Percentiles rank a stretch among this genome's conserved stretches.
phyloP scores from a whole-genome alignment of 2,113 vertebrate species.

The Neoarius graeffei region DNA sequence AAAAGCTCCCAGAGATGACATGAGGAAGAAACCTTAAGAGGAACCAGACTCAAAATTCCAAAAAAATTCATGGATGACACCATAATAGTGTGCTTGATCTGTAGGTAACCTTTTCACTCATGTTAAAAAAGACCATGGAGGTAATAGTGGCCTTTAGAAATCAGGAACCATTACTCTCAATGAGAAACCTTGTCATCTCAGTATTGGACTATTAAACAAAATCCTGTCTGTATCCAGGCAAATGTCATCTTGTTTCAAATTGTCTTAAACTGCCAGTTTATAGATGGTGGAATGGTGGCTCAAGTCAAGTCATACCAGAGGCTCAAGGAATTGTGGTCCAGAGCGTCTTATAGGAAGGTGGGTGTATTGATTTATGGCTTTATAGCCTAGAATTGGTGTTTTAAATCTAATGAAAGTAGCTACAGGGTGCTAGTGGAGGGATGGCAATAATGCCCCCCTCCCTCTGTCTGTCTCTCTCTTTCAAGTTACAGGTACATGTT shows the following conservation, averaged over 20 bases:
- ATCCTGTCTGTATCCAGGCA: slow-evolving; percentile 31
- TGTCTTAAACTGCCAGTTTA: slow-evolving; percentile 4
- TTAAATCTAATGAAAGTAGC: background rate
- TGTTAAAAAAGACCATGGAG: background rate
- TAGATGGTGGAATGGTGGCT: background rate
- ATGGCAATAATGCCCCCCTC: too few species aligned
- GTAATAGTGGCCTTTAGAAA: background rate
- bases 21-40: background rate
- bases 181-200: background rate
- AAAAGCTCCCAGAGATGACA: background rate
- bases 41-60: background rate
- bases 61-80: background rate
- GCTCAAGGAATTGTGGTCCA: background rate
- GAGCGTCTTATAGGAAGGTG: background rate
- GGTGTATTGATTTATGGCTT: background rate
- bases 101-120: background rate
- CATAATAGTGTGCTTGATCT: background rate
- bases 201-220: background rate
- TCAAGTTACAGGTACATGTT: too few species aligned
- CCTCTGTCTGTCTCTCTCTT: too few species aligned
- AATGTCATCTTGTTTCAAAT: slow-evolving; percentile 32
- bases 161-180: background rate
- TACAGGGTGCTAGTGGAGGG: background rate
- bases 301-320: background rate
- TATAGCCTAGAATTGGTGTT: background rate